phyloP scores from a whole-genome alignment of 2,797 vertebrate species.

The Serranus cabrilla region DNA sequence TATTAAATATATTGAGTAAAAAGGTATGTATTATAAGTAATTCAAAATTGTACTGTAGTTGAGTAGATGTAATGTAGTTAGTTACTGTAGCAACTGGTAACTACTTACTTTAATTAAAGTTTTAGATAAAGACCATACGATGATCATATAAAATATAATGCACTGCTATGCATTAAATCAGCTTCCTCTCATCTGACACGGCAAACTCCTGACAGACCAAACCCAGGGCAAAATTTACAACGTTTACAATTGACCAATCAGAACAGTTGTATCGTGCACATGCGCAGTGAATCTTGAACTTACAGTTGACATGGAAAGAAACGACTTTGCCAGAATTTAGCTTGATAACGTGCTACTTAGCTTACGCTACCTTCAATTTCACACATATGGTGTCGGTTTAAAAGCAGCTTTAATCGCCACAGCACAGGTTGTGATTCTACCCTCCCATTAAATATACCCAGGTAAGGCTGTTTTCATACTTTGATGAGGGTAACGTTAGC shows the following conservation, averaged over 20 bases:
- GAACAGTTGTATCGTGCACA: not conserved
- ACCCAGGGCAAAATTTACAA: not conserved
- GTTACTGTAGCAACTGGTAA: no score
- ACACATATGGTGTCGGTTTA: constrained; percentile 20
- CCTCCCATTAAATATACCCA: not conserved
- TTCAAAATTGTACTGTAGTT: no score
- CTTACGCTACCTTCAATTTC: constrained; percentile 2
- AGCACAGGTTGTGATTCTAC: not conserved
- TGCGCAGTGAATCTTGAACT: constrained; percentile 46
- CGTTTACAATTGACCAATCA: constrained; percentile 49
- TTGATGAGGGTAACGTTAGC: constrained; percentile 1
- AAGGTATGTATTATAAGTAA: no score
- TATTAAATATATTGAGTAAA: no score
- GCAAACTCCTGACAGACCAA: constrained; percentile 22
- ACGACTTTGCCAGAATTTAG: constrained; percentile 52
- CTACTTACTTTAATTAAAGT: no score
- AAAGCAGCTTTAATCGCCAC: not conserved
- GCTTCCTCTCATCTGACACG: no score
- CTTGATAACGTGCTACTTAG: constrained; percentile 23
- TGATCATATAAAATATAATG: no score
- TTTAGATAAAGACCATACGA: no score
- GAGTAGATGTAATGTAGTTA: no score
- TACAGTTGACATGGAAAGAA: constrained; percentile 30
- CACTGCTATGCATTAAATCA: no score
- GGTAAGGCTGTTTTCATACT: constrained; percentile 66